Percentiles rank a stretch among this genome's conserved stretches.
Evolutionary conservation across 1,140 invertebrate species (phyloP).

Genomic region (Papilio xuthus): DNA sequence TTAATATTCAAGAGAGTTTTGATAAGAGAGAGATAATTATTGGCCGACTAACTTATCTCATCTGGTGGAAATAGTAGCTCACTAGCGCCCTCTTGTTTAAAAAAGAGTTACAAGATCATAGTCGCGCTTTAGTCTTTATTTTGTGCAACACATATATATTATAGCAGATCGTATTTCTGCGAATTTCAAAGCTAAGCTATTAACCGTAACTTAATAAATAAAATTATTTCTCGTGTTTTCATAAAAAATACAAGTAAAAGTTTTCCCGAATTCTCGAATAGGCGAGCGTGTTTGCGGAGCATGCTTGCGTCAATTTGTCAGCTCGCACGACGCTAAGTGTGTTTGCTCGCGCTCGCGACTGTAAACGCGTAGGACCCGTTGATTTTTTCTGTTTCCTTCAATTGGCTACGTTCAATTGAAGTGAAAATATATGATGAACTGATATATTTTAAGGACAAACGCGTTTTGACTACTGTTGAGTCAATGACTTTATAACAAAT

Average conservation of each 20-base stretch:
- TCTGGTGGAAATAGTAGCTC: no score
- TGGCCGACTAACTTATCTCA: no score
- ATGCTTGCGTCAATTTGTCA: conserved; percentile 29
- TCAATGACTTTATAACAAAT: background rate
- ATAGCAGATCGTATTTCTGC: background rate
- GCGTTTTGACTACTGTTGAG: background rate
- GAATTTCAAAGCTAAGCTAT: background rate
- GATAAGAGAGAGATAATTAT: background rate
- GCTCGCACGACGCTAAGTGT: background rate
- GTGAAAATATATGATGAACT: background rate
- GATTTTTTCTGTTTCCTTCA: background rate
- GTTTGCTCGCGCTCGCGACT: background rate
- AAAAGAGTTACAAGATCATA: no score
- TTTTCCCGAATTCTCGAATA: background rate
- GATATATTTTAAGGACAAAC: background rate
- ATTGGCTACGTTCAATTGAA: background rate
- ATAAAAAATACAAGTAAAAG: conserved; percentile 1
- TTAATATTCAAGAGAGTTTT: background rate
- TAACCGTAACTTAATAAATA: background rate
- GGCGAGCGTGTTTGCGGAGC: conserved; percentile 18
- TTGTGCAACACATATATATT: background rate
- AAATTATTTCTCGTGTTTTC: background rate
- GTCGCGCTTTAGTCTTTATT: no score
- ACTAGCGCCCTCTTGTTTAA: no score
- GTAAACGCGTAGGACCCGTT: background rate